These are phyloP conservation scores for Pheosia tremula DNA, from an alignment of 2,888 invertebrate genomes.

Conservation along the genomic window DNA sequence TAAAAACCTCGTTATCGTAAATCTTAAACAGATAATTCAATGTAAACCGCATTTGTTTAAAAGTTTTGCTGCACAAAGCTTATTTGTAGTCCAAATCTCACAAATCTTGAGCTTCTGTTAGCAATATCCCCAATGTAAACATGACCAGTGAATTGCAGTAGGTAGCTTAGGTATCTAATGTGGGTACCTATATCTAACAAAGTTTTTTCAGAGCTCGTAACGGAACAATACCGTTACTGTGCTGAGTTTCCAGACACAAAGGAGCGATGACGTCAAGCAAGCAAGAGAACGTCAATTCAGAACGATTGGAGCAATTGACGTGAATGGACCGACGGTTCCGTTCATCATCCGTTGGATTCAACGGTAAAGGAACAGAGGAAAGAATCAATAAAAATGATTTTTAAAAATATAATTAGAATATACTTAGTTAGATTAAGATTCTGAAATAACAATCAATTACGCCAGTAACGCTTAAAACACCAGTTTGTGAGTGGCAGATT, in stretches of 20 bases:
- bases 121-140: neutral
- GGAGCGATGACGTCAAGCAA: conserved; percentile 70
- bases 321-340: conserved; percentile 58
- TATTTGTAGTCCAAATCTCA: conserved; percentile 4
- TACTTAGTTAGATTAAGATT: neutral
- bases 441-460: no score
- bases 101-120: conserved; percentile 7
- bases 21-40: neutral
- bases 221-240: conserved; percentile 64
- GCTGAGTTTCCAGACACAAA: conserved; percentile 63
- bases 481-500: no score
- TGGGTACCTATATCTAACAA: conserved; percentile 20
- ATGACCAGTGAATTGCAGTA: conserved; percentile 11
- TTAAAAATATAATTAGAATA: neutral
- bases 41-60: neutral
- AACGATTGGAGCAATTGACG: conserved; percentile 78
- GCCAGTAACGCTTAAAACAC: no score
- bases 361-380: conserved; percentile 18
- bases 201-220: conserved; percentile 39
- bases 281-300: conserved; percentile 61
- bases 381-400: conserved; percentile 8
- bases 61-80: neutral
- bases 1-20: neutral
- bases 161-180: conserved; percentile 11
- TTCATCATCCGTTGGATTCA: conserved; percentile 28